Percentiles rank a stretch among this genome's conserved stretches.
phyloP scores from a whole-genome alignment of 2,888 invertebrate genomes.

The Drosophila mulleri region DNA sequence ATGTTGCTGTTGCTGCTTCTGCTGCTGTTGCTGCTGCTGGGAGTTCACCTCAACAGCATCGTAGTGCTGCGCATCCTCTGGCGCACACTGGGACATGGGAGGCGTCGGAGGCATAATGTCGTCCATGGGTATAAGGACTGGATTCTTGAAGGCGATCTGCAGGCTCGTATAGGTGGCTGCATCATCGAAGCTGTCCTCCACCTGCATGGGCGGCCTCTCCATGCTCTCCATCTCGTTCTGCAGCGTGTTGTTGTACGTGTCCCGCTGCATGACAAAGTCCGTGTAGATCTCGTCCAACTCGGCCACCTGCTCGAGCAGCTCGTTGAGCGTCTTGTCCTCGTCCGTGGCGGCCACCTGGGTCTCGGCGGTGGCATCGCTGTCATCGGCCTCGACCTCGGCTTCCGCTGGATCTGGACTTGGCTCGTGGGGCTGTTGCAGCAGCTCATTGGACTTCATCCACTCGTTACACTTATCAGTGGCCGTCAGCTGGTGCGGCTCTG shows the following conservation, averaged over 20 bases:
- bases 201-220: constrained; percentile 84
- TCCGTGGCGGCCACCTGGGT: constrained; percentile 65
- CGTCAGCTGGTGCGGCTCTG: constrained; percentile 60
- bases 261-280: constrained; percentile 88
- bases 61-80: constrained; percentile 85
- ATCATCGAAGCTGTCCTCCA: constrained; percentile 90
- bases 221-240: constrained; percentile 81
- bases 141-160: constrained; percentile 94
- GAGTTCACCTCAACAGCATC: constrained; percentile 85
- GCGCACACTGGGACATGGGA: constrained; percentile 79
- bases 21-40: constrained; percentile 82
- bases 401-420: constrained; percentile 27
- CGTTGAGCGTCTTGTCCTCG: constrained; percentile 89
- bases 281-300: constrained; percentile 93
- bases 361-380: constrained; percentile 54
- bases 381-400: constrained; percentile 42
- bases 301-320: constrained; percentile 91
- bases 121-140: constrained; percentile 89
- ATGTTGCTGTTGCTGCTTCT: constrained; percentile 70
- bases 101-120: constrained; percentile 86
- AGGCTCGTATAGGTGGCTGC: constrained; percentile 93
- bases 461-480: constrained; percentile 83
- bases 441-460: constrained; percentile 84
- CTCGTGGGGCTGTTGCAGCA: constrained; percentile 62
- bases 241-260: constrained; percentile 83